Evolutionary conservation across 1,140 invertebrate species (phyloP).

Genomic region (Drosophila kurseongensis): DNA sequence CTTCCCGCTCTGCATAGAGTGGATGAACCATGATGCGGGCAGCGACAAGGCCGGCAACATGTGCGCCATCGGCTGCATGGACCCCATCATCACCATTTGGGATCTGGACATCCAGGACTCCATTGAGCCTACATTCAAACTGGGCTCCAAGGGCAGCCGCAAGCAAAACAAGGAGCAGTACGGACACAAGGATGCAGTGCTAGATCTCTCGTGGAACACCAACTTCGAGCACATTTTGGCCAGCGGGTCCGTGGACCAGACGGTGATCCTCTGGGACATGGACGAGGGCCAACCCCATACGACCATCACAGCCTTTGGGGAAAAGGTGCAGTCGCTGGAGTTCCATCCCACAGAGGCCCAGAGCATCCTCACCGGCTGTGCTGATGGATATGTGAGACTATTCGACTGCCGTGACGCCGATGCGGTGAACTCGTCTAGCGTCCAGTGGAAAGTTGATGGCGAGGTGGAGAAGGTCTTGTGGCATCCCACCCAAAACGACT

Average conservation of each 20-base stretch:
- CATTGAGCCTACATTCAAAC: slow-evolving; percentile 92
- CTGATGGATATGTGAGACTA: slow-evolving; percentile 89
- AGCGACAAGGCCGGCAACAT: slow-evolving; percentile 89
- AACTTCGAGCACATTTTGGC: slow-evolving; percentile 93
- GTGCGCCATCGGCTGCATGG: slow-evolving; percentile 96
- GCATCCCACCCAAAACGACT: slow-evolving; percentile 86
- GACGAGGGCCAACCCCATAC: slow-evolving; percentile 90
- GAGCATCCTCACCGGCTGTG: slow-evolving; percentile 91
- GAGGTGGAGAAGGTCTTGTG: slow-evolving; percentile 96
- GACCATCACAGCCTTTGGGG: slow-evolving; percentile 90
- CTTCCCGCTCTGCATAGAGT: slow-evolving; percentile 96
- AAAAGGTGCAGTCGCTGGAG: slow-evolving; percentile 94
- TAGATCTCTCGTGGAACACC: slow-evolving; percentile 96
- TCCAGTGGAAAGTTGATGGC: slow-evolving; percentile 89
- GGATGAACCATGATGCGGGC: slow-evolving; percentile 93
- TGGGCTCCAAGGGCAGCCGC: slow-evolving; percentile 92
- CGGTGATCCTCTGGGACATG: slow-evolving; percentile 97
- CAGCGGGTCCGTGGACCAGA: slow-evolving; percentile 95
- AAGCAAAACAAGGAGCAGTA: slow-evolving; percentile 88
- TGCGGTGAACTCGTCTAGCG: slow-evolving; percentile 84
- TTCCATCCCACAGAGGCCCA: slow-evolving; percentile 95
- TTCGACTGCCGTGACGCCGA: slow-evolving; percentile 91
- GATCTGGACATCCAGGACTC: slow-evolving; percentile 96
- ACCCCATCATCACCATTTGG: slow-evolving; percentile 96
- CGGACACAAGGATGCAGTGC: slow-evolving; percentile 95